These are phyloP conservation scores for Drosophila pallidifrons DNA, from an alignment of 1,140 invertebrate species.

Conservation along the genomic window DNA sequence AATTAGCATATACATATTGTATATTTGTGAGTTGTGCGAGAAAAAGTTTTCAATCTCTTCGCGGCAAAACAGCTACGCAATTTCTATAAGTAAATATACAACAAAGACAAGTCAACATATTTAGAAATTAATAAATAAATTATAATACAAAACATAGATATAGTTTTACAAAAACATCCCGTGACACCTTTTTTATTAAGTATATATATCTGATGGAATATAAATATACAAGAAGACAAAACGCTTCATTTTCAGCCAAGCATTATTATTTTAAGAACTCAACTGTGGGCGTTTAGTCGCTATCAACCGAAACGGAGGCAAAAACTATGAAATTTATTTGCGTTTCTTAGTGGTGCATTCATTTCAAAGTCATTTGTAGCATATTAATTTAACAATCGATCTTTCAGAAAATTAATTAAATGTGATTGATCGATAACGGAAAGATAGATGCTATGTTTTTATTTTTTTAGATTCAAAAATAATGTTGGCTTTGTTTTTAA, in stretches of 20 bases:
- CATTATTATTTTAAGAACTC: slow-evolving; percentile 54
- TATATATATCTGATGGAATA: slow-evolving; percentile 29
- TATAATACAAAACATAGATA: slow-evolving; percentile 10
- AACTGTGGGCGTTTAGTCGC: slow-evolving; percentile 35
- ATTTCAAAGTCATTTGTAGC: slow-evolving; percentile 22
- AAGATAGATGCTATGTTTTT: too few species aligned
- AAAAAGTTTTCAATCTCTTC: neutral
- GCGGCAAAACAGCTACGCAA: neutral
- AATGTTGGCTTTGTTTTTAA: too few species aligned
- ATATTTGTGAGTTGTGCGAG: neutral
- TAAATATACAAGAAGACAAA: slow-evolving; percentile 30
- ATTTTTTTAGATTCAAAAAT: too few species aligned
- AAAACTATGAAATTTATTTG: slow-evolving; percentile 67
- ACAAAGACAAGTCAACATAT: slow-evolving; percentile 3
- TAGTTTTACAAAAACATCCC: slow-evolving; percentile 23
- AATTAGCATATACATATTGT: neutral
- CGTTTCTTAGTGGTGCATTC: slow-evolving; percentile 23
- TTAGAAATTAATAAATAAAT: slow-evolving; percentile 23
- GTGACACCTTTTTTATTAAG: slow-evolving; percentile 33
- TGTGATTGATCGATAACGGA: neutral
- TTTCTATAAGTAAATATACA: neutral
- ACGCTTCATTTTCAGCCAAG: slow-evolving; percentile 17
- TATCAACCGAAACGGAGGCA: slow-evolving; percentile 21
- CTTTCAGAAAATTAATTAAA: neutral
- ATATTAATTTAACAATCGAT: neutral